Base-by-base conservation (phyloP, 2,888 invertebrate genomes). In the Drosophila sordidapex region DNA sequence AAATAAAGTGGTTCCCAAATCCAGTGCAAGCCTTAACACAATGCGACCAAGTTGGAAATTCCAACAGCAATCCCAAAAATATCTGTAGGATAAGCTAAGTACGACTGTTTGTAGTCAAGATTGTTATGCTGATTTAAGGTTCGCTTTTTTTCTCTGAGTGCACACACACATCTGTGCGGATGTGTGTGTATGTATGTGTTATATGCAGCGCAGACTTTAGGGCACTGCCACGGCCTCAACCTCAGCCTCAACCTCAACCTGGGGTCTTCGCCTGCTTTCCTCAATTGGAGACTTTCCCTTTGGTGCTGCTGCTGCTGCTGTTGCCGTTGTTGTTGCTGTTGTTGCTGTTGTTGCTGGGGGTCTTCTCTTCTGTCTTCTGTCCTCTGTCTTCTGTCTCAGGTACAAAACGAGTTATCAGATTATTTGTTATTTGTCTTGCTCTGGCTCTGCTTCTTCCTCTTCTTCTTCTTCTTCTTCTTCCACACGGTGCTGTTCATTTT, bases 341-440 rank as follows among this genome's bases (percentile, higher is more conserved):
- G 13, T 33, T 48, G 53, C 33, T 54, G 40, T 33, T 63, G 58
- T 51, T 57, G 33, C 59, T 59, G 46, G 62, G 62, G 64, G 60
- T 53, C 64, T 64, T 33, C 15, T 15, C 38, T 46, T 33, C 60
- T 53, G 63, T 72, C 59, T 65, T 48, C 63, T 35, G 65, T 49
- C 57, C 40, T 49, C 52, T 53, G 35, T 53, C 43, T 63, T 51
- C 65, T 36, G 67, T 52, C 58, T 64, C 82, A 90, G 88, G 88
- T 87, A 90, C 87, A 89, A 90, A 89, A 90, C 90, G 88, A 90
- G 90, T 90, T 90, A 89, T 89, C 90, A 90, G 88, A 88, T 88
- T 88, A 90, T 88, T 90, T 87, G 90, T 88, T 90, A 87, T 88
- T 83, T 87, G 81, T 89, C 82, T 84, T 82, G 70, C 77, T 70